Conservation (phyloP, 2,113 vertebrate genomes). For the Salminus brasiliensis region DNA sequence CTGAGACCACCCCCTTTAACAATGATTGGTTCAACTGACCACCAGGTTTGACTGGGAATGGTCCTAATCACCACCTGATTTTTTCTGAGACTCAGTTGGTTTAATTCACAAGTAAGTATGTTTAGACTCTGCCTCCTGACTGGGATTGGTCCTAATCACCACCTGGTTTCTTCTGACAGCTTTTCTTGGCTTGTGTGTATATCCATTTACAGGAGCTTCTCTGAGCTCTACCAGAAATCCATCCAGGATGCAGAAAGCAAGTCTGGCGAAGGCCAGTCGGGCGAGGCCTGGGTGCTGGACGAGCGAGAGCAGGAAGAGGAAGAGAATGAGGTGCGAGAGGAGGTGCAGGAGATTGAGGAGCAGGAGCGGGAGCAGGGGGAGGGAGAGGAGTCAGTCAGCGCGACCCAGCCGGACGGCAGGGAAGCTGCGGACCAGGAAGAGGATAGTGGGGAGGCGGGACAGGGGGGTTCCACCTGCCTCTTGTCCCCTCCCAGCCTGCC, state of each 20-base stretch:
- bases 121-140: too few relatives aligned
- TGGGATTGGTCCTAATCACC: too few relatives aligned
- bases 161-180: too few relatives aligned
- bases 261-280: conserved; percentile 70
- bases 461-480: conserved; percentile 49
- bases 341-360: conserved; percentile 47
- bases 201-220: conserved; percentile 81
- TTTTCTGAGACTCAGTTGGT: too few relatives aligned
- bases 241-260: conserved; percentile 85
- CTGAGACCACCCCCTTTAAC: too few relatives aligned
- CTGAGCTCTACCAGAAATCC: conserved; percentile 87
- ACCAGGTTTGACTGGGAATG: too few relatives aligned
- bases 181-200: not conserved
- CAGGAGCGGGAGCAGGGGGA: conserved; percentile 31
- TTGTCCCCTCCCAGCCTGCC: conserved; percentile 68
- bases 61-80: too few relatives aligned
- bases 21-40: too few relatives aligned
- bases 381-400: conserved; percentile 26
- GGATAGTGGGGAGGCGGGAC: conserved; percentile 25
- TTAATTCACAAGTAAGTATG: too few relatives aligned
- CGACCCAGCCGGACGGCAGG: conserved; percentile 26
- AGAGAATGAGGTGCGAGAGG: conserved; percentile 49
- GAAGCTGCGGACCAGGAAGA: conserved; percentile 35
- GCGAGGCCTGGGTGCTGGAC: conserved; percentile 78
- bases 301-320: conserved; percentile 69